Evolutionary conservation across 2,888 invertebrate species (phyloP).

Genomic region (Agrotis exclamationis): DNA sequence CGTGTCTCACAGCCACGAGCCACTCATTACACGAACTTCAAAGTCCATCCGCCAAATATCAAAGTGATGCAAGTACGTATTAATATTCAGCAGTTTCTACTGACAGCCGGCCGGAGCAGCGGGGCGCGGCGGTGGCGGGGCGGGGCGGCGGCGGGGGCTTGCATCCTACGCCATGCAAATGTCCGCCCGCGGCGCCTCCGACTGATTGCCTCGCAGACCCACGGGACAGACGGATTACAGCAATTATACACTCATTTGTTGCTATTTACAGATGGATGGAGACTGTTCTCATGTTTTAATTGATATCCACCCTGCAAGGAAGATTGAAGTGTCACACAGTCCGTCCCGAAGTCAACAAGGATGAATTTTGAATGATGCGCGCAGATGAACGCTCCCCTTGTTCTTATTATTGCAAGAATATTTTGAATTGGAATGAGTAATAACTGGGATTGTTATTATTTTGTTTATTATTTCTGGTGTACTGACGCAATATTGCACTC

Average conservation of each 20-base stretch:
- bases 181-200: constrained; percentile 60
- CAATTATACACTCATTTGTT: constrained; percentile 67
- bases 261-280: constrained; percentile 60
- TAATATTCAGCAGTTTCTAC: constrained; percentile 61
- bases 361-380: constrained; percentile 18
- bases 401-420: constrained; percentile 42
- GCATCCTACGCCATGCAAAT: constrained; percentile 59
- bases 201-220: constrained; percentile 61
- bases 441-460: constrained; percentile 21
- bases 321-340: constrained; percentile 33
- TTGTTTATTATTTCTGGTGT: constrained; percentile 18
- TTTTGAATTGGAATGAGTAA: constrained; percentile 41
- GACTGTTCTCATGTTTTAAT: constrained; percentile 58
- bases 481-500: constrained; percentile 11
- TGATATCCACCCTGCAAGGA: constrained; percentile 50
- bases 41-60: constrained; percentile 59
- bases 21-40: constrained; percentile 44
- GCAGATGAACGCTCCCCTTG: constrained; percentile 33
- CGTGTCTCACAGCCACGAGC: neutral
- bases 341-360: constrained; percentile 21
- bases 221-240: constrained; percentile 63
- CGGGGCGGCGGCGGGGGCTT: neutral
- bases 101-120: constrained; percentile 1
- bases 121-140: neutral
- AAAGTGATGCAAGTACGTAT: constrained; percentile 61